Conservation (phyloP, 2,113 vertebrate species). For the Henicopernis longicauda region DNA sequence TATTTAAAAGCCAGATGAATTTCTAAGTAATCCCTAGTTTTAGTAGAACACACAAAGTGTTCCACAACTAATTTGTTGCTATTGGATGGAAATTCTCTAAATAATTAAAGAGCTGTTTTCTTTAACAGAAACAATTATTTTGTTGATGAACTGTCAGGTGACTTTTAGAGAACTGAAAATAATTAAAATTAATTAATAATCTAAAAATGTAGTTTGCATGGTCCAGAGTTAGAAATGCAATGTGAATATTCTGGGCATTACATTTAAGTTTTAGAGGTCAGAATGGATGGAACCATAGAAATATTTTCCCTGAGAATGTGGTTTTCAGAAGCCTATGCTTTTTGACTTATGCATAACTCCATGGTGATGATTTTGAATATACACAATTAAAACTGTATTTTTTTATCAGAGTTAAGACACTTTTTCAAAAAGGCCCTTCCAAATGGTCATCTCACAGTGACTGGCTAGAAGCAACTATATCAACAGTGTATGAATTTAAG, state of each 20-base stretch:
- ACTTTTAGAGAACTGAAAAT: background rate
- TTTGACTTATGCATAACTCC: background rate
- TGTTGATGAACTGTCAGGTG: background rate
- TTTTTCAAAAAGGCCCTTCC: background rate
- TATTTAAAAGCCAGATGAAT: background rate
- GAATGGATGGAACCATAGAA: background rate
- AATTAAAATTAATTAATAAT: background rate
- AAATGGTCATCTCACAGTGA: background rate
- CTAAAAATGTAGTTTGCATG: rapidly evolving
- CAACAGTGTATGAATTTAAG: background rate
- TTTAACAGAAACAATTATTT: background rate
- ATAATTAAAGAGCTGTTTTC: background rate
- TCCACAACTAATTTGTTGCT: background rate
- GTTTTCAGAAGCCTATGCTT: background rate
- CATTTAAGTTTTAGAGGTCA: background rate
- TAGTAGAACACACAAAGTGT: background rate
- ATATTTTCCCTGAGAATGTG: background rate
- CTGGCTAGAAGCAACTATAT: background rate
- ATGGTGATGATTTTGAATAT: background rate
- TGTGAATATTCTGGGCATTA: background rate
- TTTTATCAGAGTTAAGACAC: background rate
- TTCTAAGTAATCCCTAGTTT: background rate
- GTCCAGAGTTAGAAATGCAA: background rate
- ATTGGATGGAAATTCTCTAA: background rate
- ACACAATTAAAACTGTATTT: background rate